phyloP scores from a whole-genome alignment of 2,797 vertebrate genomes.

The Euthynnus affinis region DNA sequence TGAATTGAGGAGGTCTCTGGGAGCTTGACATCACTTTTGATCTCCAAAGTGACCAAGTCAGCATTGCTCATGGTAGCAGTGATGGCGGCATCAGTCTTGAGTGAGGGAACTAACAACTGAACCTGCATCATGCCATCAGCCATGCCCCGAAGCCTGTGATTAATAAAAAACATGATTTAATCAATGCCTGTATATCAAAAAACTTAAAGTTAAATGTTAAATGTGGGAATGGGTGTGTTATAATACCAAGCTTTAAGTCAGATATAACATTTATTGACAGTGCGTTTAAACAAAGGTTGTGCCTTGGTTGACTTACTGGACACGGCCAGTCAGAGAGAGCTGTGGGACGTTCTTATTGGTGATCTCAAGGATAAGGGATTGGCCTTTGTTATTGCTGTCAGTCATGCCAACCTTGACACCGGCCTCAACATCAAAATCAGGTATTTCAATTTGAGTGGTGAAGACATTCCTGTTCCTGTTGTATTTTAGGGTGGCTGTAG shows the following conservation, averaged over 20 bases:
- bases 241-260: not conserved
- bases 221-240: not conserved
- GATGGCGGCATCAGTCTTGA: constrained; percentile 86
- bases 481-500: constrained; percentile 87
- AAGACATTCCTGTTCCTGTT: constrained; percentile 89
- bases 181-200: constrained; percentile 11
- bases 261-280: not conserved
- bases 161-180: not conserved
- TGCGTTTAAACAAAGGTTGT: constrained; percentile 8
- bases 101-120: constrained; percentile 86
- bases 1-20: constrained; percentile 85
- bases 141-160: constrained; percentile 83
- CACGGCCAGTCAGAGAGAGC: constrained; percentile 86
- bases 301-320: constrained; percentile 85
- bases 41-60: constrained; percentile 82
- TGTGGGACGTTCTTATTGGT: constrained; percentile 91
- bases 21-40: constrained; percentile 88
- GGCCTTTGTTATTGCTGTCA: constrained; percentile 80
- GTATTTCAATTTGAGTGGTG: constrained; percentile 88
- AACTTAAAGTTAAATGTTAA: not conserved
- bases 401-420: constrained; percentile 87
- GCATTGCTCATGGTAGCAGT: constrained; percentile 83
- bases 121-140: constrained; percentile 85
- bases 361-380: constrained; percentile 86
- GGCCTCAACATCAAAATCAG: constrained; percentile 87